Base-by-base conservation (phyloP, 2,888 invertebrate genomes). In the Deilephila elpenor region DNA sequence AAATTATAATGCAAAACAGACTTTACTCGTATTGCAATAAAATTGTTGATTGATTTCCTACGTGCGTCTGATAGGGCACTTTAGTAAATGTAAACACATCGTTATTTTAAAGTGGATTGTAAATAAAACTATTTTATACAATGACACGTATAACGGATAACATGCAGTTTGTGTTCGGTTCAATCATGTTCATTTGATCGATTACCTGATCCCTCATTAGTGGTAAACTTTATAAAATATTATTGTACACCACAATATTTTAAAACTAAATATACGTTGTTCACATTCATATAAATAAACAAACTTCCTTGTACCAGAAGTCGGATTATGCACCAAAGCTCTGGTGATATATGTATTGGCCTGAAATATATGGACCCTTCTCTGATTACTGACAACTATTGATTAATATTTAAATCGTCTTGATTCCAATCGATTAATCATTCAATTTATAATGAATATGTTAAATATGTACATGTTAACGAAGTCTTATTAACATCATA, bases 341-440 rank as follows among this genome's bases (percentile, higher is more conserved):
- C 56, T 56, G 56, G 14, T 56, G 56, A n/a, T 56, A 1, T n/a
- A 56, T 56, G 53, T 53, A 19, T 19, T 53, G 5, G 19, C n/a
- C 17, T 60, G 20, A 29, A 29, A 29, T 60, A 29, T 60, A 60
- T 29, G 60, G 14, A 60, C 14, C 60, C 60, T 29, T 60, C 60
- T 56, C 56, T 56, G 56, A 56, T 56, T n/a, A 60, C 60, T 60
- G 29, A 67, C 61, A 67, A 7, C 44, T 64, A 64, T 34, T 64
- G 64, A 64, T 44, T 44, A 64, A 64, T 25, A 64, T 64, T 64
- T 37, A 44, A 64, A 44, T 37, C 34, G 61, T 19, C 34, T 62
- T 32, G 61, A 62, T 20, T 44, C 37, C n/a, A 64, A 37, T 20
- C 64, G 37, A 64, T 64, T 60, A 60, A 60, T 60, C 60, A 60